These are phyloP conservation scores for Dicycla oo DNA, from an alignment of 2,888 invertebrate genomes.

Conservation along the genomic window DNA sequence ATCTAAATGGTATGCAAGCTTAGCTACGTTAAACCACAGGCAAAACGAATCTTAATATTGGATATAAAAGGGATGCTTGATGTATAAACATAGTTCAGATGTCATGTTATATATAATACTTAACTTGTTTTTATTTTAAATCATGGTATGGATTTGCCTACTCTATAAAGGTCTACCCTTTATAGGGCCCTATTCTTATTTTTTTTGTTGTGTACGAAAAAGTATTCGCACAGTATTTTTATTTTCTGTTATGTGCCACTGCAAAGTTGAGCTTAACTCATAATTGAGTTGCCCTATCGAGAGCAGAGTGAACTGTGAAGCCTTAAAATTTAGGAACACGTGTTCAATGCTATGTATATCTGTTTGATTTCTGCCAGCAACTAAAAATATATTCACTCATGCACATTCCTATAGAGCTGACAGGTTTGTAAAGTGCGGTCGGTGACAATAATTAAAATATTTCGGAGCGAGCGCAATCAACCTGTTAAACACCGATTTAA, in stretches of 20 bases:
- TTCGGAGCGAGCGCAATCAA: constrained; percentile 15
- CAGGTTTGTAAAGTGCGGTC: neutral
- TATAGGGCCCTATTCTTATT: neutral
- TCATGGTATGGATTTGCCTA: no score
- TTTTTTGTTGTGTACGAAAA: neutral
- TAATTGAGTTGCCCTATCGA: neutral
- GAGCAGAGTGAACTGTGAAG: neutral
- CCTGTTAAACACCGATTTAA: neutral
- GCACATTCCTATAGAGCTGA: constrained; percentile 1
- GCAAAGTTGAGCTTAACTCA: neutral
- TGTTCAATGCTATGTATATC: neutral
- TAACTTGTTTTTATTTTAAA: no score
- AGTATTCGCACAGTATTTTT: neutral
- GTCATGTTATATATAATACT: no score
- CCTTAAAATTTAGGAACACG: neutral
- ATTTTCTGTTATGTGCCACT: neutral
- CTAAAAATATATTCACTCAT: constrained; percentile 14
- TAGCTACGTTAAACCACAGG: no score
- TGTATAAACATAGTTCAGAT: no score
- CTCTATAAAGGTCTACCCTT: no score
- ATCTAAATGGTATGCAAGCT: no score
- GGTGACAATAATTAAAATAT: constrained; percentile 4
- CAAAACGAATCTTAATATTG: no score
- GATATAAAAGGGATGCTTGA: no score
- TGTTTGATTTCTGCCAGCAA: neutral